Evolutionary conservation across 2,113 vertebrate species (phyloP).

Genomic region (Arothron firmamentum): DNA sequence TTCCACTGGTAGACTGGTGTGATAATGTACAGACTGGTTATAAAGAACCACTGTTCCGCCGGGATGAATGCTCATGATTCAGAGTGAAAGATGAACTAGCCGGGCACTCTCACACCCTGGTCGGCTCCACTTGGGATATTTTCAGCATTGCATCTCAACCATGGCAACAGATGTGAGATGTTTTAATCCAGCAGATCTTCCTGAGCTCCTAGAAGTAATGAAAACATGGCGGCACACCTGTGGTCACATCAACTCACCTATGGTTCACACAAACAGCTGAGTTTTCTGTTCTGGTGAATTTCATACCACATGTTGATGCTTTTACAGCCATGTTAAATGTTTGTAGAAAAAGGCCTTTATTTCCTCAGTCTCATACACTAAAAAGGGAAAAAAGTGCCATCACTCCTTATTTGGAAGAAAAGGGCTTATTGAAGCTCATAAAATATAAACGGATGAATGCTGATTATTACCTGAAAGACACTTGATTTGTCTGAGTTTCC

Average conservation of each 20-base stretch:
- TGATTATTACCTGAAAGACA: too few species aligned
- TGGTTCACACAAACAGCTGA: neutral
- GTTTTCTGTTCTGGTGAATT: neutral
- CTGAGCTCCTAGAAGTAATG: neutral
- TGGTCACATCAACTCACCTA: neutral
- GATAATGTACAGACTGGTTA: slow-evolving; percentile 50
- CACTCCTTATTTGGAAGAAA: too few species aligned
- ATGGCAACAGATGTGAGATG: neutral
- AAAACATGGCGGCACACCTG: slow-evolving; percentile 1
- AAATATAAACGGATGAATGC: too few species aligned
- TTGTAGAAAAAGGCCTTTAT: too few species aligned
- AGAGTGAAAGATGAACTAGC: slow-evolving; percentile 35
- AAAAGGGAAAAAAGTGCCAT: too few species aligned
- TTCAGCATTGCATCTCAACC: neutral
- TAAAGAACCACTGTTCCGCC: slow-evolving; percentile 58
- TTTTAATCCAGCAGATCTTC: neutral
- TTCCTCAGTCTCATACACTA: too few species aligned
- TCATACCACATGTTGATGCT: neutral
- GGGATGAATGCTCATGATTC: slow-evolving; percentile 61
- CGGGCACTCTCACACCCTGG: slow-evolving; percentile 23
- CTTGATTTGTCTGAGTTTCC: too few species aligned
- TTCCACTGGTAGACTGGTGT: slow-evolving; percentile 19
- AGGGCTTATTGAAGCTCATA: too few species aligned
- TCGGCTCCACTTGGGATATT: neutral
- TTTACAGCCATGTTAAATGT: too few species aligned